Base-by-base conservation (phyloP, 2,113 vertebrate species). In the Scomber colias region DNA sequence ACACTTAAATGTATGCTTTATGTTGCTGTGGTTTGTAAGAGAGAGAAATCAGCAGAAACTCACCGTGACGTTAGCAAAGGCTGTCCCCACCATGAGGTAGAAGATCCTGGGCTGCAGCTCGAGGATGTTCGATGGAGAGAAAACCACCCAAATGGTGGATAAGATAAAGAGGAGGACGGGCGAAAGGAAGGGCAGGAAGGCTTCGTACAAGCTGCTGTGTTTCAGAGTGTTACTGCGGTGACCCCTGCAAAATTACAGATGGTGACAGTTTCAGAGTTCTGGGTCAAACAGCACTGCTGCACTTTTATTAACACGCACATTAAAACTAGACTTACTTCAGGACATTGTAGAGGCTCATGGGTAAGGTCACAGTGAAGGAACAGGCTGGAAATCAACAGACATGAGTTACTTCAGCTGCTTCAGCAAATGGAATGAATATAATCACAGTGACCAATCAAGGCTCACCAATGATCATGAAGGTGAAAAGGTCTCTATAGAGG, bases 51-150 rank as follows among this genome's bases (percentile, higher is more conserved):
- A 17, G 4, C 16, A 19, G 13, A 35, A 10, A 75, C 97, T 97
- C 90, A 99, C 98, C 15, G 98, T 99, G 86, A 97, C 96, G 24
- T 98, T 99, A 61, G 98, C 96, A 5, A 99, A 99, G 74, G 97
- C 97, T 9, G 98, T 99, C 59, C 98, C 98, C 81, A 99, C 97
- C 97, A 99, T 98, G 90, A 98, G 97, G 90, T 97, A 99, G 95
- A 97, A 98, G 53, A 96, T 76, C 75, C 98, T 94, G 74, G 98
- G 98, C 74, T 99, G 96, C 53, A 89, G 83, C 79, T 98, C 95
- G 40, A 99, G 87, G 93, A 99, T 95, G 78, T 95, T 85, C 24
- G 85, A 94, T 0, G 97, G 97, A 16, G 98, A 99, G 62, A 87
- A 31, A 17, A 96, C 92, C 87, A 97, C 91, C 98, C 98, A 99